A percentile compares a stretch with the other conserved stretches of the same genome.
phyloP scores from a whole-genome alignment of 2,888 invertebrate species.

The Ametastegia equiseti region DNA sequence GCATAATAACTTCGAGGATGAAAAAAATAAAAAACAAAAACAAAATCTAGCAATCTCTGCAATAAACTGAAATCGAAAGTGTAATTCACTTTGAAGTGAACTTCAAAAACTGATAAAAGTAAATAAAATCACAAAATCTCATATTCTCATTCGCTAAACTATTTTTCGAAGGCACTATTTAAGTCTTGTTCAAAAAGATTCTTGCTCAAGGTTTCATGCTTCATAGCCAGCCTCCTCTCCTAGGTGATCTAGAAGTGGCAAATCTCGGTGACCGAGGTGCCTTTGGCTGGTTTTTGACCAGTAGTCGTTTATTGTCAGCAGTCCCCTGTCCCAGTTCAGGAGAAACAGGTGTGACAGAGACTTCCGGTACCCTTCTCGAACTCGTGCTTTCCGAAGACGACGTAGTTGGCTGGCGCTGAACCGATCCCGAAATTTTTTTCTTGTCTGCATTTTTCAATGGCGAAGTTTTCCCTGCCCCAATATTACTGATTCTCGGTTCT shows the following conservation, averaged over 20 bases:
- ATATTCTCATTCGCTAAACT: no score
- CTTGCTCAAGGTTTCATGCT: background rate
- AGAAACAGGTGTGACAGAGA: slow-evolving; percentile 58
- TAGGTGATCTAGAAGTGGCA: slow-evolving; percentile 54
- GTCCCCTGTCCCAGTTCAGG: slow-evolving; percentile 51
- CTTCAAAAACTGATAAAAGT: no score
- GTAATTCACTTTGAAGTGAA: no score
- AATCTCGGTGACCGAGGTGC: slow-evolving; percentile 62
- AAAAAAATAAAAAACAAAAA: no score
- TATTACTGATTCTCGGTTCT: no score
- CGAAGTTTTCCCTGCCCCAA: background rate
- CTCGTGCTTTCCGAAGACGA: slow-evolving; percentile 22
- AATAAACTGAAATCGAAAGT: no score
- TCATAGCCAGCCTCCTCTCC: slow-evolving; percentile 64
- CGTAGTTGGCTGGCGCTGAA: background rate
- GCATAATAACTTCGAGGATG: no score
- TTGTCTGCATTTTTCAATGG: background rate
- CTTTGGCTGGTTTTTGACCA: slow-evolving; percentile 53
- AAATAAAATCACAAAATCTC: no score
- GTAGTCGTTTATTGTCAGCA: slow-evolving; percentile 56
- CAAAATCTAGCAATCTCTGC: no score
- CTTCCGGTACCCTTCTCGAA: slow-evolving; percentile 56
- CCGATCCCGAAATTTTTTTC: background rate
- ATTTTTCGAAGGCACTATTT: no score
- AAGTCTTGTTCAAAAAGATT: background rate